phyloP scores from a whole-genome alignment of 2,113 vertebrate genomes.

The Chaenocephalus aceratus region DNA sequence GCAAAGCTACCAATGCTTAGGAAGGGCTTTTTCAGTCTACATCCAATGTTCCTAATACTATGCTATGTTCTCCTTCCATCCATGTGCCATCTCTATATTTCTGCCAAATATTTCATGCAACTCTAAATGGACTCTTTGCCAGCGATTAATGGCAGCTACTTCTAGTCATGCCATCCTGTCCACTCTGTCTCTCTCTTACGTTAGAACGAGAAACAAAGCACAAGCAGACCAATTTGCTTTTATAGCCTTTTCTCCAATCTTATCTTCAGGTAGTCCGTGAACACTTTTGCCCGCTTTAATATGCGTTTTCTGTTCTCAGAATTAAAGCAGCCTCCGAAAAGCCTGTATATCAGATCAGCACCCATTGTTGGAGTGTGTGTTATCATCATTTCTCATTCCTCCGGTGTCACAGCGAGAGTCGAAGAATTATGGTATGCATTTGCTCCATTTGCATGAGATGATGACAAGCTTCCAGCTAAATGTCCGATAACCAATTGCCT shows the following conservation, averaged over 20 bases:
- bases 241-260: conserved; percentile 52
- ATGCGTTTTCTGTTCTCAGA: conserved; percentile 54
- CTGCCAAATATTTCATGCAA: conserved; percentile 11
- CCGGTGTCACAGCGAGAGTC: conserved; percentile 44
- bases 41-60: background rate
- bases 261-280: conserved; percentile 63
- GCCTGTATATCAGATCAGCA: conserved; percentile 64
- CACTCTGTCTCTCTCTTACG: background rate
- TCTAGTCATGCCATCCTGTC: conserved; percentile 9
- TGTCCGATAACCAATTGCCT: conserved; percentile 40
- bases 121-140: conserved; percentile 31
- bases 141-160: conserved; percentile 2
- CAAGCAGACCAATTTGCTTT: conserved; percentile 53
- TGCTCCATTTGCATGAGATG: conserved; percentile 69
- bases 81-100: conserved; percentile 21
- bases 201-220: conserved; percentile 35
- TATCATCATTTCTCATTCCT: conserved; percentile 64
- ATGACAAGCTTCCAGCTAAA: conserved; percentile 48
- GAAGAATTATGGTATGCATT: conserved; percentile 62
- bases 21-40: background rate
- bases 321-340: conserved; percentile 58
- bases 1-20: background rate
- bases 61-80: background rate
- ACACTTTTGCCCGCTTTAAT: conserved; percentile 57
- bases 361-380: conserved; percentile 31